Evolutionary conservation across 2,113 vertebrate species (phyloP).

Genomic region (Cochlearius cochlearius): DNA sequence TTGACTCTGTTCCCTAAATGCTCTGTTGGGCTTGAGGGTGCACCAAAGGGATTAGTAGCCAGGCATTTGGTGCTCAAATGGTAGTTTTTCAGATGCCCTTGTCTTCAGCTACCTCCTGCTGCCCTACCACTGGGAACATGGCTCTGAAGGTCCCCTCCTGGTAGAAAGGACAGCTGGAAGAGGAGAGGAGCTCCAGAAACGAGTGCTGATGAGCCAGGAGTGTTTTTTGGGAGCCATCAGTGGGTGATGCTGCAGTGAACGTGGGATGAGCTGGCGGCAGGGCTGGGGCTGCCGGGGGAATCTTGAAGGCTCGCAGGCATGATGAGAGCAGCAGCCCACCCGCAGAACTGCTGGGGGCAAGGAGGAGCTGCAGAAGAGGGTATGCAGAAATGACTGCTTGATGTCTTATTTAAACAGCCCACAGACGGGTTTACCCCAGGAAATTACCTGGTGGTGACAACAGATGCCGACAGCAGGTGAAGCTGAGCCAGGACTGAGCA

Average conservation of each 20-base stretch:
- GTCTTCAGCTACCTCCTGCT: neutral
- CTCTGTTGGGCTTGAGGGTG: neutral
- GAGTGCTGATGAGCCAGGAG: neutral
- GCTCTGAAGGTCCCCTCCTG: neutral
- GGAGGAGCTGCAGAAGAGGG: neutral
- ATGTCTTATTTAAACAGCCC: neutral
- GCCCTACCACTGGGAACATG: neutral
- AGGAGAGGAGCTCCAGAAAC: neutral
- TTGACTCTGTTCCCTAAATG: neutral
- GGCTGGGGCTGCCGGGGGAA: neutral
- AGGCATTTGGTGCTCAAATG: neutral
- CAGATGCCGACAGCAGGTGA: neutral
- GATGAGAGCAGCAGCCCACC: neutral
- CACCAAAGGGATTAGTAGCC: neutral
- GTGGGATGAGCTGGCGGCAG: neutral
- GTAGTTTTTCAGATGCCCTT: neutral
- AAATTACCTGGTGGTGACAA: neutral
- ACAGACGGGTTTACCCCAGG: neutral
- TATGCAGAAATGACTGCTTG: neutral
- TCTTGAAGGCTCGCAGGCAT: accelerated
- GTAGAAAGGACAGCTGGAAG: neutral
- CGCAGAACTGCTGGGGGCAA: neutral
- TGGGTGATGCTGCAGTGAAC: neutral
- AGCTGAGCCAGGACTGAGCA: neutral
- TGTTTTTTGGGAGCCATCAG: neutral